Percentiles rank a stretch among this genome's conserved stretches.
phyloP scores from a whole-genome alignment of 2,888 invertebrate species.

The Agonopterix arenella region DNA sequence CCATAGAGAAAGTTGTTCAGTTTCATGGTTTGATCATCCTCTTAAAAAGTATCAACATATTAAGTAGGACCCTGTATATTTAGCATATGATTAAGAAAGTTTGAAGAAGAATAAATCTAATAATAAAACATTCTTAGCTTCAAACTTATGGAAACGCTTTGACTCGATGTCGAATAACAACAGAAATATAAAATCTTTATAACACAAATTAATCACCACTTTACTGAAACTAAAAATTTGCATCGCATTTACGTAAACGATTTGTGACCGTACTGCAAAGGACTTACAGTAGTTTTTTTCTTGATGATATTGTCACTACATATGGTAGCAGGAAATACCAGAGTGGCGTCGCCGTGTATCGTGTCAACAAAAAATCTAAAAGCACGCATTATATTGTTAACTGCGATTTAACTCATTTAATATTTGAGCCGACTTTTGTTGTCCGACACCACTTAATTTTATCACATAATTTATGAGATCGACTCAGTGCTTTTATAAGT shows the following conservation, averaged over 20 bases:
- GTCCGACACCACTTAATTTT: constrained; percentile 61
- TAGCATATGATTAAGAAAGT: too few relatives aligned
- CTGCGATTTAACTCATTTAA: constrained; percentile 72
- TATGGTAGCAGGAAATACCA: constrained; percentile 71
- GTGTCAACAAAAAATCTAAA: constrained; percentile 67
- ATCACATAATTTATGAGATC: constrained; percentile 39
- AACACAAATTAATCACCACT: constrained; percentile 71
- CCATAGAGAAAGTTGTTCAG: too few relatives aligned
- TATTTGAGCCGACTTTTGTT: constrained; percentile 63
- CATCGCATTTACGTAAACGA: background rate
- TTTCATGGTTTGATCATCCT: too few relatives aligned
- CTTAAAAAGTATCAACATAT: too few relatives aligned
- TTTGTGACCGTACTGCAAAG: background rate
- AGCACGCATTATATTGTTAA: constrained; percentile 68
- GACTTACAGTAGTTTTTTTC: background rate
- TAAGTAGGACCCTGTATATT: too few relatives aligned
- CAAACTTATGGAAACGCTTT: constrained; percentile 36
- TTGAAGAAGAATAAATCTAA: constrained; percentile 17
- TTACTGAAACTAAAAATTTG: constrained; percentile 36
- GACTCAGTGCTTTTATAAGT: constrained; percentile 12
- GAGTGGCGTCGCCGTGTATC: constrained; percentile 33
- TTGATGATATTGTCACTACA: constrained; percentile 14
- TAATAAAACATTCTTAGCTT: constrained; percentile 29
- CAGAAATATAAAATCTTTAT: constrained; percentile 68
- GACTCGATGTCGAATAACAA: constrained; percentile 54